These are phyloP conservation scores for Drosophila pallidifrons DNA, from an alignment of 1,140 invertebrate genomes.

Conservation along the genomic window DNA sequence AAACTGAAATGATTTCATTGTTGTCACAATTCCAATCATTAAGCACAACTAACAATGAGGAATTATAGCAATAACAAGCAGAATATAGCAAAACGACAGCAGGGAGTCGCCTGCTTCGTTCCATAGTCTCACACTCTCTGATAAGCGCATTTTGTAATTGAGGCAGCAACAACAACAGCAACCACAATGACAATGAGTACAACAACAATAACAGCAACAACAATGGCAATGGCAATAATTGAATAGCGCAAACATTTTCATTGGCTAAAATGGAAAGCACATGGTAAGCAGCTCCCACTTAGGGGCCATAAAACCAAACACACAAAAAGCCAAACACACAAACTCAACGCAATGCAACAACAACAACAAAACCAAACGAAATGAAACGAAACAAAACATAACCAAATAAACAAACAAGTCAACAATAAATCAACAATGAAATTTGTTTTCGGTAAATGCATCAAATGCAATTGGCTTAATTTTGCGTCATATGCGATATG, in stretches of 20 bases:
- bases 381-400: constrained; percentile 33
- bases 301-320: constrained; percentile 12
- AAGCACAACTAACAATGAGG: constrained; percentile 63
- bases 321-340: constrained; percentile 27
- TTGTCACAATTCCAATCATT: constrained; percentile 78
- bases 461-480: constrained; percentile 63
- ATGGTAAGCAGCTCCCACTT: constrained; percentile 13
- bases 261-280: constrained; percentile 51
- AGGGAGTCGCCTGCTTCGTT: neutral
- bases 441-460: constrained; percentile 63
- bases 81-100: constrained; percentile 3
- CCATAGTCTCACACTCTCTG: constrained; percentile 24
- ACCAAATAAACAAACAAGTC: constrained; percentile 48
- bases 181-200: constrained; percentile 1
- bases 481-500: constrained; percentile 47
- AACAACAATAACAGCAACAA: constrained; percentile 6
- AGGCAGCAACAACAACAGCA: constrained; percentile 35
- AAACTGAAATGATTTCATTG: constrained; percentile 65
- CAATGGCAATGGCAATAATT: constrained; percentile 42
- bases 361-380: constrained; percentile 16
- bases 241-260: constrained; percentile 59
- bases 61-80: constrained; percentile 21
- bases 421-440: constrained; percentile 67
- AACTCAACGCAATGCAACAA: too few relatives aligned
- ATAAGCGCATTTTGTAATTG: constrained; percentile 72